Evolutionary conservation across 2,888 invertebrate species (phyloP).

Genomic region (Acleris holmiana): DNA sequence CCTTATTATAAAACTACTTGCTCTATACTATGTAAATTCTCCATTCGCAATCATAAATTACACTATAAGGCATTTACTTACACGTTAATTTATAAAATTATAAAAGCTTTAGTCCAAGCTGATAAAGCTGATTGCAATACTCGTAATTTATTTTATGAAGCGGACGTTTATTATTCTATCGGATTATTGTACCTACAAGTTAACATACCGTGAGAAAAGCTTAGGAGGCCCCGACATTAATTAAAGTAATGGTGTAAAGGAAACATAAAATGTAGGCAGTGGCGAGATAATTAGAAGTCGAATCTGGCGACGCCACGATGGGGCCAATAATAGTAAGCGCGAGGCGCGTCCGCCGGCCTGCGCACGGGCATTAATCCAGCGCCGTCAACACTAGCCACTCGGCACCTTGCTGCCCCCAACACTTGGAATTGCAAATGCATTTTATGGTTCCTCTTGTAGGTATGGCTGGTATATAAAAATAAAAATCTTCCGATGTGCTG

Average conservation of each 20-base stretch:
- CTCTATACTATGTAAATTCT: not conserved
- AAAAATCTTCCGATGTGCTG: conserved; percentile 4
- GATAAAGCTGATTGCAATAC: conserved; percentile 19
- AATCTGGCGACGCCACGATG: conserved; percentile 56
- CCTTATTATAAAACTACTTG: not conserved
- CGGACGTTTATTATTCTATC: conserved; percentile 23
- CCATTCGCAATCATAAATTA: not conserved
- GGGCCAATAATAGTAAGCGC: conserved; percentile 10
- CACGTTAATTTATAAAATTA: conserved; percentile 12
- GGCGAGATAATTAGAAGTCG: conserved; percentile 74
- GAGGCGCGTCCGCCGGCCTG: conserved; percentile 2
- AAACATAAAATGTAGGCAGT: conserved; percentile 76
- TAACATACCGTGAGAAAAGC: conserved; percentile 74
- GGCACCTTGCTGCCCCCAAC: not conserved
- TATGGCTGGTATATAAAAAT: conserved; percentile 1
- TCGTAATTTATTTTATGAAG: conserved; percentile 22
- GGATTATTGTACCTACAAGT: conserved; percentile 49
- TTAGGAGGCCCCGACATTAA: conserved; percentile 70
- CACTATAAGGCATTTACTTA: not conserved
- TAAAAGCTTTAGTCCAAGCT: conserved; percentile 1
- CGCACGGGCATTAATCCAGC: not conserved
- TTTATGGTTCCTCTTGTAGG: conserved; percentile 2
- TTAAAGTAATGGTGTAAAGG: conserved; percentile 76
- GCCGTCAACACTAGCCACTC: not conserved
- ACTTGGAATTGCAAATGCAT: conserved; percentile 10